phyloP scores from a whole-genome alignment of 2,888 invertebrate species.

The Drosophila recens region DNA sequence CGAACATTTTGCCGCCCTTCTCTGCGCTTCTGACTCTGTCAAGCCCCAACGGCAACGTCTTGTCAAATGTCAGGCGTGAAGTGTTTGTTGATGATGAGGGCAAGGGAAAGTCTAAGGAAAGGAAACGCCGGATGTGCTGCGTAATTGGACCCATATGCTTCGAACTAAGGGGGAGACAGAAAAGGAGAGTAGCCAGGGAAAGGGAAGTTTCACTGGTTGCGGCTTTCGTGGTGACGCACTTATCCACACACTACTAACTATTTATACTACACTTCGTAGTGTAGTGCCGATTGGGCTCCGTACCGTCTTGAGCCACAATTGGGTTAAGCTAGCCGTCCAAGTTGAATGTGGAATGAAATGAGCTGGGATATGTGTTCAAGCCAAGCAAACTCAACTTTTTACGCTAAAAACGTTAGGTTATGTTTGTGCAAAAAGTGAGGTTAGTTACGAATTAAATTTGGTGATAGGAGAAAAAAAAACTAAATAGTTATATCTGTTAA shows the following conservation, averaged over 20 bases:
- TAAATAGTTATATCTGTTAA: not conserved
- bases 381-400: not conserved
- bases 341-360: not conserved
- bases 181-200: too few species aligned
- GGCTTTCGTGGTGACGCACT: constrained; percentile 17
- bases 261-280: not conserved
- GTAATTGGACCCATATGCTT: constrained; percentile 79
- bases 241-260: constrained; percentile 5
- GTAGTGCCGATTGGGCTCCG: constrained; percentile 18
- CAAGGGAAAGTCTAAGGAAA: constrained; percentile 35
- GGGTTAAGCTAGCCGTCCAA: not conserved
- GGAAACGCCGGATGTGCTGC: constrained; percentile 71
- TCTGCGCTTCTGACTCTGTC: not conserved
- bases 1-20: not conserved
- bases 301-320: constrained; percentile 12
- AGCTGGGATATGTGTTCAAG: not conserved
- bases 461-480: not conserved
- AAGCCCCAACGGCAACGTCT: constrained; percentile 30
- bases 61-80: constrained; percentile 81
- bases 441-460: constrained; percentile 4
- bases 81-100: constrained; percentile 68
- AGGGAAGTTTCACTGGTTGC: constrained; percentile 6
- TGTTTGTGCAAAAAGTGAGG: constrained; percentile 4
- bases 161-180: constrained; percentile 4
- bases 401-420: constrained; percentile 7